Evolutionary conservation across 1,140 invertebrate genomes (phyloP).

Genomic region (Aphidius gifuensis): DNA sequence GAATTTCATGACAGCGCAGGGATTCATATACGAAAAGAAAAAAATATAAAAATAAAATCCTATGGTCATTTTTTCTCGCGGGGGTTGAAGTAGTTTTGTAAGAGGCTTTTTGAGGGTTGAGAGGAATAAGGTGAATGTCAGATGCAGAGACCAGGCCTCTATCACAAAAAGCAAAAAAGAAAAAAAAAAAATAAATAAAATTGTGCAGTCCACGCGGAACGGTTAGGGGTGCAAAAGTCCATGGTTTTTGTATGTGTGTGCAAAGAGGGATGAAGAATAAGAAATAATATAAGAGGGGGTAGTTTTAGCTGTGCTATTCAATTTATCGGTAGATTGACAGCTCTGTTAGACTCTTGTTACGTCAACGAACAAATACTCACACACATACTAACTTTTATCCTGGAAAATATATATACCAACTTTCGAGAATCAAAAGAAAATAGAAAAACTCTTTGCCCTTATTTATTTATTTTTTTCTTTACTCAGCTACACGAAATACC

Average conservation of each 20-base stretch:
- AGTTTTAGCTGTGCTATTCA: constrained; percentile 46
- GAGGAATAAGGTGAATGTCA: constrained; percentile 27
- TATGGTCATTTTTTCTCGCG: too few relatives aligned
- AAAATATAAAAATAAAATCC: too few relatives aligned
- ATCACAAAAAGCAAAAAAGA: constrained; percentile 33
- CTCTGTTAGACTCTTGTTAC: constrained; percentile 48
- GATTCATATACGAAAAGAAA: too few relatives aligned
- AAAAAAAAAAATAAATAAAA: constrained; percentile 2
- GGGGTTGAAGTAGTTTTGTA: too few relatives aligned
- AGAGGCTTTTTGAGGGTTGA: constrained; percentile 2
- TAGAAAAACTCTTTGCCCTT: too few relatives aligned
- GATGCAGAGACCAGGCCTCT: constrained; percentile 31
- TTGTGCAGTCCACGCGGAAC: background rate
- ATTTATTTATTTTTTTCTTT: too few relatives aligned
- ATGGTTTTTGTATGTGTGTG: background rate
- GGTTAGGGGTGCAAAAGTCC: too few relatives aligned
- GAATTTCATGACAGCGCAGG: too few relatives aligned
- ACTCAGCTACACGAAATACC: too few relatives aligned
- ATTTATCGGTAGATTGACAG: constrained; percentile 48
- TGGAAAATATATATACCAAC: background rate
- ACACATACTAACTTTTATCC: constrained; percentile 22
- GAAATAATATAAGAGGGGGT: constrained; percentile 34
- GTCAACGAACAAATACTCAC: constrained; percentile 26
- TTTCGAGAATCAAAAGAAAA: too few relatives aligned
- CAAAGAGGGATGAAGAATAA: constrained; percentile 30